Evolutionary conservation across 2,888 invertebrate species (phyloP), one percentile per base, ranked within the genome.

Genomic region (Drosophila nigritarsus): DNA sequence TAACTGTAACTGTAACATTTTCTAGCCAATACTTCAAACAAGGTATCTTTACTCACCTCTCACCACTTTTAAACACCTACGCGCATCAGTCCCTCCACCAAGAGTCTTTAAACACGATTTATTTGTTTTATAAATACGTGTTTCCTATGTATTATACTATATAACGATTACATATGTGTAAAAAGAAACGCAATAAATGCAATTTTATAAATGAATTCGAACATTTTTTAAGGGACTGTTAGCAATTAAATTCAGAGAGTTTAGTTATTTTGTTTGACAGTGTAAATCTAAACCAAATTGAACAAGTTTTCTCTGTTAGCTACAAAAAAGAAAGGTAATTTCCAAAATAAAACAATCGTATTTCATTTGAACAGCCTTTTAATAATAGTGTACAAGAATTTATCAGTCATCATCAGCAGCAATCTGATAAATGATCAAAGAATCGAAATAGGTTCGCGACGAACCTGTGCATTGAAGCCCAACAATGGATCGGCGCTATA

Each of bases 391-490:
- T 42, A 40, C 38, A 59, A 32, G n/a, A 8, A 13, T 13, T 20
- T 9, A 9, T 53, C 49, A 4, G 18, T 38, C 51, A 11, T 40
- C 20, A 27, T n/a, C 51, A 18, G 30, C n/a, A 32, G 24, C 2
- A 29, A 27, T 20, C 15, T 49, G 38, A 15, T 45, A 1, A 18
- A 24, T 50, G 2, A 2, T 32, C 73, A 48, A 13, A 66, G 15
- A 18, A 70, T 45, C 3, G 60, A 34, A 50, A 90, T 78, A 11
- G 91, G 90, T 72, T 92, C 92, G 24, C 91, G 91, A 24, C 91
- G 90, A 40, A 93, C 93, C 65, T 92, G 91, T 3, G 93, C 93
- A 67, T 91, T 92, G 72, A 93, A 93, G 29, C 93, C 93, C 55
- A 91, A 81, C 60, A 91, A 64, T 2, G 92, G 92, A 87, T 93